phyloP scores from a whole-genome alignment of 2,888 invertebrate genomes.

The Drosophila fulvimacula region DNA sequence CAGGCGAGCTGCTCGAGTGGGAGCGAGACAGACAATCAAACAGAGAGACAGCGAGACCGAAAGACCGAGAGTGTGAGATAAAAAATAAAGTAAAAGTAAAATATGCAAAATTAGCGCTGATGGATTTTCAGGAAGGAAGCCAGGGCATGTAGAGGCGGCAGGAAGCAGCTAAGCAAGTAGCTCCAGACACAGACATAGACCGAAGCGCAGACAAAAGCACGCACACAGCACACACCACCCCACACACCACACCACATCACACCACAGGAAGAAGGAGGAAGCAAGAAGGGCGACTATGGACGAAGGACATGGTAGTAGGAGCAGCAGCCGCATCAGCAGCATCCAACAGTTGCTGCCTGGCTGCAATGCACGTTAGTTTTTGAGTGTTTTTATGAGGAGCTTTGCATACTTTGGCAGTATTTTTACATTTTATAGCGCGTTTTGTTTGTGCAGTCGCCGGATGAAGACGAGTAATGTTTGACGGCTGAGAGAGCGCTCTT shows the following conservation, averaged over 20 bases:
- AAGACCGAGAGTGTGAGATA: slow-evolving; percentile 9
- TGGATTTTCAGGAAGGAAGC: slow-evolving; percentile 79
- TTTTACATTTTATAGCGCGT: slow-evolving; percentile 74
- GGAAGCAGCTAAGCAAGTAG: slow-evolving; percentile 76
- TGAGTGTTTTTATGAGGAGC: slow-evolving; percentile 80
- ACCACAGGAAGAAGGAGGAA: slow-evolving; percentile 27
- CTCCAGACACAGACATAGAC: slow-evolving; percentile 49
- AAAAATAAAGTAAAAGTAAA: slow-evolving; percentile 59
- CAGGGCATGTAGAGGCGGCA: slow-evolving; percentile 61
- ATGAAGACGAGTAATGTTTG: slow-evolving; percentile 60
- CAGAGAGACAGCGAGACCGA: background rate
- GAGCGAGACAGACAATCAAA: slow-evolving; percentile 7
- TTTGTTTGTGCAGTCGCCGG: slow-evolving; percentile 75
- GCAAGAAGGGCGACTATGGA: background rate
- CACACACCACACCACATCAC: no score
- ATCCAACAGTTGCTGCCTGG: slow-evolving; percentile 33
- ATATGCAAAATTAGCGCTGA: slow-evolving; percentile 81
- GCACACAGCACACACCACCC: slow-evolving; percentile 28
- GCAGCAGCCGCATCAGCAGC: slow-evolving; percentile 21
- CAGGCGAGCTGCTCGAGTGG: slow-evolving; percentile 17
- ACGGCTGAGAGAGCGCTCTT: slow-evolving; percentile 38
- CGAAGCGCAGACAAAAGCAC: slow-evolving; percentile 24
- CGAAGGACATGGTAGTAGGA: slow-evolving; percentile 5
- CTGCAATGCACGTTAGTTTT: slow-evolving; percentile 70
- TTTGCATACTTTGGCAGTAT: slow-evolving; percentile 79